Evolutionary conservation across 2,888 invertebrate genomes (phyloP).

Genomic region (Drosophila merina): DNA sequence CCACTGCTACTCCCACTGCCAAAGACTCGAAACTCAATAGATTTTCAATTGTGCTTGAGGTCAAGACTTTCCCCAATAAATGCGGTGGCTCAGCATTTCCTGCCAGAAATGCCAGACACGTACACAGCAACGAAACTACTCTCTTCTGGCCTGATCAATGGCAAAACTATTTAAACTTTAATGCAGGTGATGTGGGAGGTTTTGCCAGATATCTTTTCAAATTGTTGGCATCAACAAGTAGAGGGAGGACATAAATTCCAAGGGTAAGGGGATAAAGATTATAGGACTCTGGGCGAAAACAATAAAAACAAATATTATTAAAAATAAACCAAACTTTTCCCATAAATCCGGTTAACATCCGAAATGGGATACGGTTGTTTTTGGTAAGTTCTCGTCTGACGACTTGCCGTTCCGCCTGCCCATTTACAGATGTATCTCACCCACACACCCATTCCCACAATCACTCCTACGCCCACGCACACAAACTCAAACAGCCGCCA

Average conservation of each 20-base stretch:
- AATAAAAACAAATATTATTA: conserved; percentile 56
- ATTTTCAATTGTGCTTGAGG: conserved; percentile 20
- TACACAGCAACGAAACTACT: conserved; percentile 15
- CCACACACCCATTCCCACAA: conserved; percentile 17
- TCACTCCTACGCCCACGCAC: not conserved
- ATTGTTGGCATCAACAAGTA: conserved; percentile 29
- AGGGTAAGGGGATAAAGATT: not conserved
- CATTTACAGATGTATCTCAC: conserved; percentile 19
- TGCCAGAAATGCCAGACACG: conserved; percentile 23
- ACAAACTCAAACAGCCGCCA: not conserved
- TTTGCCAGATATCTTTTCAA: not conserved
- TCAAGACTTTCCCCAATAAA: conserved; percentile 6
- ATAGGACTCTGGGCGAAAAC: conserved; percentile 14
- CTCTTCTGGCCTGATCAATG: conserved; percentile 18
- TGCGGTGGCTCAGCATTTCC: conserved; percentile 10
- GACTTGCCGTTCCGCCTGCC: conserved; percentile 39
- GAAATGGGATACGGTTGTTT: conserved; percentile 26
- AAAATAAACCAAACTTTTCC: conserved; percentile 56
- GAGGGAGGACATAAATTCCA: not conserved
- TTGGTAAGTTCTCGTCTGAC: conserved; percentile 44
- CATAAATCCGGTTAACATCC: conserved; percentile 57
- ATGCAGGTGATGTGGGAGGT: conserved; percentile 14
- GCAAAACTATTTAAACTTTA: conserved; percentile 26
- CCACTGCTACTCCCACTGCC: not conserved
- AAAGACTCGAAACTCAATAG: conserved; percentile 14